Percentiles rank a stretch among this genome's conserved stretches.
Evolutionary conservation across 2,888 invertebrate species (phyloP).

Genomic region (Drosophila buzzatii): DNA sequence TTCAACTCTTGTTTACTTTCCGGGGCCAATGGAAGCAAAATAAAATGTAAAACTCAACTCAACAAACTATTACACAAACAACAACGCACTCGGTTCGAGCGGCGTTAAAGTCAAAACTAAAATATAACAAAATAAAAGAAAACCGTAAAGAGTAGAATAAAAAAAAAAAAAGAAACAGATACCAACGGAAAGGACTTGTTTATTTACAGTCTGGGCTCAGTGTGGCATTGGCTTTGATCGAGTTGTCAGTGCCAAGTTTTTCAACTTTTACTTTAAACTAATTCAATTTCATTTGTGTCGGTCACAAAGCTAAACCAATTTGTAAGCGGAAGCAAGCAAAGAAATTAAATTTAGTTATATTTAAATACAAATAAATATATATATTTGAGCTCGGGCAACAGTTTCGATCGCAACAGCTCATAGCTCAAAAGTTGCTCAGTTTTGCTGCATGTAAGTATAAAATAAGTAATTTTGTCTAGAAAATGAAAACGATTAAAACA

Average conservation of each 20-base stretch:
- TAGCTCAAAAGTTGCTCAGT: slow-evolving; percentile 37
- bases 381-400: slow-evolving; percentile 8
- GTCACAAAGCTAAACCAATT: slow-evolving; percentile 68
- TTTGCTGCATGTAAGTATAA: slow-evolving; percentile 57
- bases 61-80: slow-evolving; percentile 35
- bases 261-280: slow-evolving; percentile 52
- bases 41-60: slow-evolving; percentile 38
- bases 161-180: slow-evolving; percentile 5
- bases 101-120: slow-evolving; percentile 28
- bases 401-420: slow-evolving; percentile 14
- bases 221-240: slow-evolving; percentile 52
- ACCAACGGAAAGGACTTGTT: slow-evolving; percentile 38
- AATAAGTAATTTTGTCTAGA: slow-evolving; percentile 31
- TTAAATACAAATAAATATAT: not conserved
- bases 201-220: slow-evolving; percentile 40
- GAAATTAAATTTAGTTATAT: slow-evolving; percentile 9
- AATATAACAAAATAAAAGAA: slow-evolving; percentile 16
- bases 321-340: slow-evolving; percentile 33
- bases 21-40: slow-evolving; percentile 39
- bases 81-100: slow-evolving; percentile 30
- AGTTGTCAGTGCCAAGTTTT: slow-evolving; percentile 57
- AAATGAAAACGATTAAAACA: slow-evolving; percentile 61
- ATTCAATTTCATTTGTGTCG: slow-evolving; percentile 67
- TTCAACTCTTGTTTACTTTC: slow-evolving; percentile 42
- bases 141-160: not conserved